Base-by-base conservation (phyloP, 1,140 invertebrate species). In the Drosophila tani region DNA sequence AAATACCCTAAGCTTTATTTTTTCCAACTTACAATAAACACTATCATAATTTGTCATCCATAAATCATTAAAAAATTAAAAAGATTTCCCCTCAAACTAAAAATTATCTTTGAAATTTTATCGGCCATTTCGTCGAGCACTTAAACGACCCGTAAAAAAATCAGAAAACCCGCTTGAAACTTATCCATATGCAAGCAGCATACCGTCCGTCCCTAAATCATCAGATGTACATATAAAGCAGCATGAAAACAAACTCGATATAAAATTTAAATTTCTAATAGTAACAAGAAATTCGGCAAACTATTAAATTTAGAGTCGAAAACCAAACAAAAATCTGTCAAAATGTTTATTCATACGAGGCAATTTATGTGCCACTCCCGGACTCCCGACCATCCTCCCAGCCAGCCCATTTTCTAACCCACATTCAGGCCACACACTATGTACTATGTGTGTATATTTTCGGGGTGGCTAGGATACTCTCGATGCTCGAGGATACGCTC, bases 281-380 rank as follows among this genome's bases (percentile, higher is more conserved):
- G 64, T 38, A 51, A 53, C 75, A 60, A 60, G 65, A 78, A 78
- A 78, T 70, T 69, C 65, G 41, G 46, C 75, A 78, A 79, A 78
- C 75, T 74, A 80, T 80, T 75, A 80, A 80, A 73, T 80, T 80
- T 60, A 68, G 59, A 67, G 45, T 43, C 76, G 59, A 71, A 79
- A 70, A 57, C 43, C 49, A 79, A 79, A 76, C 47, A 79, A 79
- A 64, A 80, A 79, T 75, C 69, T 80, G 77, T 77, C 67, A 73
- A 81, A 81, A 81, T 82, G 65, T 81, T 81, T 81, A 75, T 75
- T 81, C 73, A 81, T 71, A 71, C 58, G 59, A 27, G 43, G 65
- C 51, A 81, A 81, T 81, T 81, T 81, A 81, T 81, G 74, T 53
- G 74, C 17, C 43, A 53, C 17, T 65, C 51, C 29, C 45, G 21